These are phyloP conservation scores for Epinotia brunnichana DNA, from an alignment of 2,888 invertebrate species.

Conservation along the genomic window DNA sequence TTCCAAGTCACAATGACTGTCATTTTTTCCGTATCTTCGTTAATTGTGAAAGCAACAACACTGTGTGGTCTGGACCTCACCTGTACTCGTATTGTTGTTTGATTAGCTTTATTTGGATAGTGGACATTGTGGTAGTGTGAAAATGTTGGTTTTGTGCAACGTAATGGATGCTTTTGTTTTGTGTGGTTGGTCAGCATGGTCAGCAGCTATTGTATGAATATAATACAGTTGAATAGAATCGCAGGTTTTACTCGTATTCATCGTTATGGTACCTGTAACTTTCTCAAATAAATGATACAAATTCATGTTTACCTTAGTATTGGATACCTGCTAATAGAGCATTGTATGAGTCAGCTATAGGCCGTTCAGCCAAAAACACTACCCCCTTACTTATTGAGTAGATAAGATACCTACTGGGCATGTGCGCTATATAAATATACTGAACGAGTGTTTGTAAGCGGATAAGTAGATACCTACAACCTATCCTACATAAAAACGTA, in stretches of 20 bases:
- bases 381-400: no score
- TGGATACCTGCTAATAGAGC: no score
- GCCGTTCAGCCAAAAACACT: no score
- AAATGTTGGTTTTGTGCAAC: constrained; percentile 32
- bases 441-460: no score
- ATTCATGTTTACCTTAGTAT: no score
- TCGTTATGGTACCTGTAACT: no score
- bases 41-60: constrained; percentile 34
- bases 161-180: constrained; percentile 27
- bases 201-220: neutral
- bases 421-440: no score
- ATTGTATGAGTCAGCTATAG: no score
- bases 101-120: constrained; percentile 48
- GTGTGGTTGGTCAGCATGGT: neutral
- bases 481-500: no score
- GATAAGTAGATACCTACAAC: no score
- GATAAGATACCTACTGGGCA: no score
- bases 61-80: constrained; percentile 47
- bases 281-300: no score
- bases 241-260: neutral
- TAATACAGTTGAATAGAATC: neutral
- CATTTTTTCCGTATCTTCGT: constrained; percentile 16
- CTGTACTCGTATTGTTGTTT: constrained; percentile 22
- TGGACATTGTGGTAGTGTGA: constrained; percentile 29
- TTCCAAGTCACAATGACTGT: constrained; percentile 13